phyloP scores from a whole-genome alignment of 2,113 vertebrate species.

The Oncorhynchus masou region DNA sequence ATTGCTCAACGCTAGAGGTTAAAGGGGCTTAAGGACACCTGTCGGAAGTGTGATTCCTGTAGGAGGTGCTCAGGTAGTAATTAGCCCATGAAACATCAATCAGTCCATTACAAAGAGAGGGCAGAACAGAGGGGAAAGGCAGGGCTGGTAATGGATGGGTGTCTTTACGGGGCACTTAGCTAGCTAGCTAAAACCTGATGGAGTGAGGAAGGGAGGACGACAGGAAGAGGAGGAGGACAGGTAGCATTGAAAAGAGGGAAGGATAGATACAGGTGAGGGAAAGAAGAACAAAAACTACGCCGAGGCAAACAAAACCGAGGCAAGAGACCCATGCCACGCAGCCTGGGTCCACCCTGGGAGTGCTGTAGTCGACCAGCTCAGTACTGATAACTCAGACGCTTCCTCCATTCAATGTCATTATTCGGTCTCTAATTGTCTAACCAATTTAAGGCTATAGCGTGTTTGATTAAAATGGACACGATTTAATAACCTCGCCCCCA shows the following conservation, averaged over 20 bases:
- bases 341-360: too few species aligned
- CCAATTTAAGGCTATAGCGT: constrained; percentile 64
- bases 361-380: not conserved
- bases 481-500: constrained; percentile 66
- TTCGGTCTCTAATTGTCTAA: constrained; percentile 70
- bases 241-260: not conserved
- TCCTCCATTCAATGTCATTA: constrained; percentile 53
- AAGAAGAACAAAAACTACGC: not conserved
- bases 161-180: not conserved
- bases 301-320: too few species aligned
- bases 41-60: constrained; percentile 54
- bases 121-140: constrained; percentile 25
- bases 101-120: constrained; percentile 62
- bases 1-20: too few species aligned
- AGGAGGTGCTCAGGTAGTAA: constrained; percentile 59
- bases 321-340: not conserved
- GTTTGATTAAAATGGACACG: constrained; percentile 74
- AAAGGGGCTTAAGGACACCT: constrained; percentile 68
- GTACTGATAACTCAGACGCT: constrained; percentile 4
- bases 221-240: not conserved
- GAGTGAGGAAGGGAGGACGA: not conserved
- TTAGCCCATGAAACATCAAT: constrained; percentile 67
- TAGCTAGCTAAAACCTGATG: not conserved
- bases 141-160: not conserved
- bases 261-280: constrained; percentile 23